Evolutionary conservation across 1,140 invertebrate species (phyloP).

Genomic region (Sycophila sp.): DNA sequence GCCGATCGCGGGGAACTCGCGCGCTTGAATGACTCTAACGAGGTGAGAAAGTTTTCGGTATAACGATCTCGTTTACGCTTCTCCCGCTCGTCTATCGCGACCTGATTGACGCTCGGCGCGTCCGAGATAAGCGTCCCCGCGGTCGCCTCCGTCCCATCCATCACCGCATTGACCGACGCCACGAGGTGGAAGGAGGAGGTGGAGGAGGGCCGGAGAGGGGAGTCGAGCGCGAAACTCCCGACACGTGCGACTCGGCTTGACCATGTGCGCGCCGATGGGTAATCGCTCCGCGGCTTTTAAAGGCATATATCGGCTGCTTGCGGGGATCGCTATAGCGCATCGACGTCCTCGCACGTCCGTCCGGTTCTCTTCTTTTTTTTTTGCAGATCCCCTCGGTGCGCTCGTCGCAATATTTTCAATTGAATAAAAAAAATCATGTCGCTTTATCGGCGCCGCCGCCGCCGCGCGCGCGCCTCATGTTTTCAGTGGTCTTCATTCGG

Average conservation of each 20-base stretch:
- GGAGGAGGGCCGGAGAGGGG: not conserved
- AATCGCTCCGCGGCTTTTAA: not conserved
- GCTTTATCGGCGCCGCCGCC: no score
- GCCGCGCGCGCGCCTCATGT: no score
- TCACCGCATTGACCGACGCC: constrained; percentile 10
- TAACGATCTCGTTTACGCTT: constrained; percentile 34
- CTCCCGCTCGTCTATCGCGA: not conserved
- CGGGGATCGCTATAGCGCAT: no score
- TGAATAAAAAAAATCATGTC: no score
- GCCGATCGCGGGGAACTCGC: no score
- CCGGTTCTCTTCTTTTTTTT: no score
- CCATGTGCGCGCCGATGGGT: not conserved
- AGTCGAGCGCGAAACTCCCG: not conserved
- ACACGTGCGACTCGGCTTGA: not conserved
- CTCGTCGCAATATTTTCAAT: no score
- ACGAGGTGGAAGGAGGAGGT: not conserved
- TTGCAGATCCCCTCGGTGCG: no score
- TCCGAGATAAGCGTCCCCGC: not conserved
- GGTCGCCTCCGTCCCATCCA: not conserved
- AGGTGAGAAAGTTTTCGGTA: constrained; percentile 24
- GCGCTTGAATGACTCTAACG: constrained; percentile 6
- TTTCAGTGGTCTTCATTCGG: no score
- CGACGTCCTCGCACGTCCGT: not conserved
- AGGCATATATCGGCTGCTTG: no score
- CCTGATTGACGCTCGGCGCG: not conserved